A percentile compares a stretch with the other conserved stretches of the same genome.
Evolutionary conservation across 2,797 vertebrate species (phyloP).

Genomic region (Oceanodroma leucorhoa): DNA sequence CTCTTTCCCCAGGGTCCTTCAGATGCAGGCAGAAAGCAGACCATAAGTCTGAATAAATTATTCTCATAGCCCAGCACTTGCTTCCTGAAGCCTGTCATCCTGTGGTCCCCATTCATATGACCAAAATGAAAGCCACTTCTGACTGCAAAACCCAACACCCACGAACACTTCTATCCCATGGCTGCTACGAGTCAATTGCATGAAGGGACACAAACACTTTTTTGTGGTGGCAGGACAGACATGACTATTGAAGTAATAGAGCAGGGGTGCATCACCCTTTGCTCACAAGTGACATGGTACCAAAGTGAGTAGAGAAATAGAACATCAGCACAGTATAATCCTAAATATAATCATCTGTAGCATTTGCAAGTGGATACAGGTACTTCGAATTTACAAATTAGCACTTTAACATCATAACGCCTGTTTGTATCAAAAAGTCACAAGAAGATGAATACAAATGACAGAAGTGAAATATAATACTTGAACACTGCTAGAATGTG

Average conservation of each 20-base stretch:
- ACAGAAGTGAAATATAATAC: not conserved
- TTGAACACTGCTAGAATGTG: not conserved
- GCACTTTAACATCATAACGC: not conserved
- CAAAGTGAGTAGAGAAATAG: not conserved
- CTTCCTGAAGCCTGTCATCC: not conserved
- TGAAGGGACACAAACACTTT: not conserved
- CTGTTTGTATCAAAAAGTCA: not conserved
- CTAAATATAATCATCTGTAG: not conserved
- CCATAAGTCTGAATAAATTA: not conserved
- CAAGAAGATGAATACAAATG: not conserved
- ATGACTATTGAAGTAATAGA: not conserved
- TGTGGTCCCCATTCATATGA: not conserved
- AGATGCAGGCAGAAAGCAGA: not conserved
- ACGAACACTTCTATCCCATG: not conserved
- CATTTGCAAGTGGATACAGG: not conserved
- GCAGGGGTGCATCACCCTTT: not conserved
- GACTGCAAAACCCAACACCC: not conserved
- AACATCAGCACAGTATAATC: not conserved
- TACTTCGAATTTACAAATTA: not conserved
- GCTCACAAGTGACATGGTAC: not conserved
- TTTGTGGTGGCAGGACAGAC: not conserved
- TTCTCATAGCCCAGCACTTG: not conserved
- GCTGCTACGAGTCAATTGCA: not conserved
- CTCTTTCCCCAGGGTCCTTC: not conserved
- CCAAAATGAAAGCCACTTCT: not conserved